Evolutionary conservation across 1,140 invertebrate genomes (phyloP), one percentile per base, ranked within the genome.

Genomic region (Trypoxylus dichotomus): DNA sequence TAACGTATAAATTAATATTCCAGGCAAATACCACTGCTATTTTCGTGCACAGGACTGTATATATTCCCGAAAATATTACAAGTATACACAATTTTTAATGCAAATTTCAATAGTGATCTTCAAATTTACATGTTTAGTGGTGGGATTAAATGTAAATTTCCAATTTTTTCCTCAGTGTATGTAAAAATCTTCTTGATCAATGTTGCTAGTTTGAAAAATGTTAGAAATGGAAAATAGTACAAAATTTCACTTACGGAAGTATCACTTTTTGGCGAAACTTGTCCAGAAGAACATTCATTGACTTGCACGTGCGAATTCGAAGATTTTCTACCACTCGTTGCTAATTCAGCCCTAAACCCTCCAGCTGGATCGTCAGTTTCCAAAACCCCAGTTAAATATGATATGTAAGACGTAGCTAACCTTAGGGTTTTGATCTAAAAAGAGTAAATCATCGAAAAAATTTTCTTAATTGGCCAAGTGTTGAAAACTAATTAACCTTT

Each of bases 381-480:
- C 79, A 95, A 86, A 0, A 94, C 92, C 54, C 93, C 92, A 86
- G 95, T 93, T 58, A 98, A 88, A 83, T 97, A 97, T 8, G 94
- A 93, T 79, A 98, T 97, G 85, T 98, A 98, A 0, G 94, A 95
- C 0, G 96, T 96, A 0, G 96, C 96, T 79, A 98, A 86, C 68
- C 96, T 90, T 32, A 98, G 88, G 0, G 96, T 97, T 86, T 98
- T 97, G 79, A 98, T 96, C 89, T 96, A 78, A 80, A 75, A 78
- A 43, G 15, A 54, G 11, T 13, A 29, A 21, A 41, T 72, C 15
- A 77, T 63, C n/a, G n/a, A 63, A 24, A 75, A 19, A 10, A 75
- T 47, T 75, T 47, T 15, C 5, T 25, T 47, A 8, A 11, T 47
- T 73, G 19, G 5, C 37, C 37, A 25, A 75, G n/a, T 19, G n/a